Evolutionary conservation across 1,140 invertebrate species (phyloP).

Genomic region (Thaumatotibia leucotreta): DNA sequence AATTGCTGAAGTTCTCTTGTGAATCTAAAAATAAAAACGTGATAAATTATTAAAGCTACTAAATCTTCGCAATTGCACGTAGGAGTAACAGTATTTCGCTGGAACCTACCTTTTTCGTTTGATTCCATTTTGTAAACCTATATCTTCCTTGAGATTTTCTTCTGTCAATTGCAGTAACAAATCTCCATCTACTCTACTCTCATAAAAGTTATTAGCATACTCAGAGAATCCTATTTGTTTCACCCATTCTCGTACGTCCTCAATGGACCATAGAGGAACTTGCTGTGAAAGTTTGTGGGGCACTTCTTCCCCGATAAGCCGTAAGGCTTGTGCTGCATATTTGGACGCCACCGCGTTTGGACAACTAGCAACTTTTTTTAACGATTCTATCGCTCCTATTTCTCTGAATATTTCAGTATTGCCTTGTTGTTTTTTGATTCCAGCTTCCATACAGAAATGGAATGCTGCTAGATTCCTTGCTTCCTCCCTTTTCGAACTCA

Average conservation of each 20-base stretch:
- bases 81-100: conserved; percentile 4
- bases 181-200: conserved; percentile 98
- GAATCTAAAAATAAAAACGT: conserved; percentile 81
- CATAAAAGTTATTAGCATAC: conserved; percentile 89
- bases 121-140: conserved; percentile 96
- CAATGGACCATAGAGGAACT: conserved; percentile 97
- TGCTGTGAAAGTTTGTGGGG: conserved; percentile 98
- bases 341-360: conserved; percentile 98
- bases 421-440: conserved; percentile 97
- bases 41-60: conserved; percentile 13
- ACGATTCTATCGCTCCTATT: conserved; percentile 95
- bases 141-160: conserved; percentile 94
- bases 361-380: conserved; percentile 98
- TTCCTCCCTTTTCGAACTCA: conserved; percentile 96
- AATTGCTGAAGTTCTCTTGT: conserved; percentile 95
- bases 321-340: conserved; percentile 96
- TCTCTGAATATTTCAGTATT: conserved; percentile 96
- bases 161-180: conserved; percentile 95
- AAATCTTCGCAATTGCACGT: background rate
- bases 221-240: conserved; percentile 97
- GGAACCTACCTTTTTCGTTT: conserved; percentile 85
- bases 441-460: conserved; percentile 99
- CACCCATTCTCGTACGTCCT: conserved; percentile 98
- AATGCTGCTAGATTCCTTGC: conserved; percentile 98
- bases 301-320: conserved; percentile 96